A percentile compares a stretch with the other conserved stretches of the same genome.
These are phyloP conservation scores for Eristalinus aeneus DNA, from an alignment of 2,888 invertebrate species.

Conservation along the genomic window DNA sequence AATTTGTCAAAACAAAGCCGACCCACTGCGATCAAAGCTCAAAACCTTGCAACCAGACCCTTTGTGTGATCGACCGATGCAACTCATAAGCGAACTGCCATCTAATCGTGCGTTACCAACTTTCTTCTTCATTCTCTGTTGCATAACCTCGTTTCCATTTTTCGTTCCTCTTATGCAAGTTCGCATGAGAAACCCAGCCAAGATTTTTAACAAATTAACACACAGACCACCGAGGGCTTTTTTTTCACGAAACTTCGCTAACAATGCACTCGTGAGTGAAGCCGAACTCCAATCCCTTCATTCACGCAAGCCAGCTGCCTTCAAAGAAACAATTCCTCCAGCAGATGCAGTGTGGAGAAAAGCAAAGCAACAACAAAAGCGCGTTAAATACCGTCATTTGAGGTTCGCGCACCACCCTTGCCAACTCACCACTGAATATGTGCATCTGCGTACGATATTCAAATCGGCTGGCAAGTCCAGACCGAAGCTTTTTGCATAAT, in stretches of 20 bases:
- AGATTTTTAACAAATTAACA: slow-evolving; percentile 1
- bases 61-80: not conserved
- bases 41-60: not conserved
- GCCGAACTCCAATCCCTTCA: not conserved
- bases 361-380: too few species aligned
- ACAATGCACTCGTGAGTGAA: not conserved
- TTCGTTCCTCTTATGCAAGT: not conserved
- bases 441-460: too few species aligned
- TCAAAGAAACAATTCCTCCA: not conserved
- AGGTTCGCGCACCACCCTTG: not conserved
- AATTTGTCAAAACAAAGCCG: too few species aligned
- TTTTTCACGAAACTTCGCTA: not conserved
- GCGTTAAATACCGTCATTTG: too few species aligned
- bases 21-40: not conserved
- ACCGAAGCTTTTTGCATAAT: not conserved
- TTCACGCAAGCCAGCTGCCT: not conserved
- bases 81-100: not conserved
- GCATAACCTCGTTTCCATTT: not conserved
- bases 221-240: not conserved
- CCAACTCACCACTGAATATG: not conserved
- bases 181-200: not conserved
- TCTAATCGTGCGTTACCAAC: not conserved
- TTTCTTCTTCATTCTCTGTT: not conserved
- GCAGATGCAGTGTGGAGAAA: too few species aligned
- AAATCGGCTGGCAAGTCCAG: too few species aligned